Base-by-base conservation (phyloP, 2,797 vertebrate species). In the Betta splendens region DNA sequence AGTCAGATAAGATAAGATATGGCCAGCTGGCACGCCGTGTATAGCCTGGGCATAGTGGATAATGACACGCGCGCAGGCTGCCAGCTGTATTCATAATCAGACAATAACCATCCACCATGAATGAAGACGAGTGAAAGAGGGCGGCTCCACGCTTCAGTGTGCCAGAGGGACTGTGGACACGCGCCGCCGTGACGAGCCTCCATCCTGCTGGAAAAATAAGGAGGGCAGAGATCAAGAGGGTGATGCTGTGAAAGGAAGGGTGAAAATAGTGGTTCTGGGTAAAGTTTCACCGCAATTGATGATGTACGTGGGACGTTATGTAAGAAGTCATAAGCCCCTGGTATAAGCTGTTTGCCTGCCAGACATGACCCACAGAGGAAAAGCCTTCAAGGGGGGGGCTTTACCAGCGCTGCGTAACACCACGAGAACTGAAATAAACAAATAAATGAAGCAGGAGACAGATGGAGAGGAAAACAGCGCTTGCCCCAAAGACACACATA, bases 301-400 rank as follows among this genome's bases (percentile, higher is more conserved):
- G 45, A 60, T 72, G 64, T 43, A 60, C 55, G 40, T 22, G 36
- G 25, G 52, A 20, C 25, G 40, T 75, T 70, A 38, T 1, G 3
- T 60, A 77, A 70, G 29, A 29, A 48, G 33, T 42, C 40, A 56
- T 69, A 54, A 81, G 64, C 69, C 68, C 25, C 46, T n/a, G 31
- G 45, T 63, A 59, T 66, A 78, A 75, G 71, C 73, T 60, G 69
- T 51, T 9, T 77, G 42, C 38, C 33, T 58, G 53, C 53, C 77
- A 86, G 75, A 84, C 79, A 83, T 81, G 73, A 72, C 75, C 70
- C 64, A 51, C 26, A 64, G 67, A 67, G 25, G 35, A 46, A 36
- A n/a, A 69, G 22, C 28, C 31, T 32, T 42, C 32, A 52, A 39
- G 18, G 20, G 46, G 38, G 53, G 38, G 52, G 21, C 48, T 54